These are phyloP conservation scores for Myathropa florea DNA, from an alignment of 2,888 invertebrate species.

Conservation along the genomic window DNA sequence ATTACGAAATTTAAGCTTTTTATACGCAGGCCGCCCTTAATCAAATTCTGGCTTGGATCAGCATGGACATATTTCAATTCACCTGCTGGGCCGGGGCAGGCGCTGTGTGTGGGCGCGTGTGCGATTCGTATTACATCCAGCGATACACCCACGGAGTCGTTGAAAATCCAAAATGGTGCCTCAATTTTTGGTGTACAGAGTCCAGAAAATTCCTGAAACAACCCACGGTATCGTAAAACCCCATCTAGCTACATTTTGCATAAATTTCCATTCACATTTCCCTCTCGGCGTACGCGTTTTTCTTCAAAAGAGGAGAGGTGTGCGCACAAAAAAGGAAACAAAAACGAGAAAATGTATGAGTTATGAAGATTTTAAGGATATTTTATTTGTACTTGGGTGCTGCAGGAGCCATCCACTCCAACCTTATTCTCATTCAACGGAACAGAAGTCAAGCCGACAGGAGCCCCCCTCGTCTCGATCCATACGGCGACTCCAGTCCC, in stretches of 20 bases:
- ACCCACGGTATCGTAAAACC: background rate
- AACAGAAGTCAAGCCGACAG: slow-evolving; percentile 41
- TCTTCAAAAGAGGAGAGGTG: background rate
- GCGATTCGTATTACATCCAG: too few relatives aligned
- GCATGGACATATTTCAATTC: slow-evolving; percentile 40
- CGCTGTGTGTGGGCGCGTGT: background rate
- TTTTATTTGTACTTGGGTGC: slow-evolving; percentile 57
- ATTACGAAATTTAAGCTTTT: slow-evolving; percentile 50
- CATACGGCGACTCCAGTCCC: background rate
- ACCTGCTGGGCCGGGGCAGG: slow-evolving; percentile 44
- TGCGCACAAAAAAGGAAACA: background rate
- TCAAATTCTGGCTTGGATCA: slow-evolving; percentile 37
- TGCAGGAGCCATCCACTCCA: slow-evolving; percentile 28
- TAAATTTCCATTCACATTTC: slow-evolving; percentile 54
- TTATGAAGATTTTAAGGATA: slow-evolving; percentile 67
- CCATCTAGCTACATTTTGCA: slow-evolving; percentile 54
- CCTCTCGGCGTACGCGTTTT: background rate
- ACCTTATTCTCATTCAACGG: slow-evolving; percentile 11
- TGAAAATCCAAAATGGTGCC: slow-evolving; percentile 16
- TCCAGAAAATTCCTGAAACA: slow-evolving; percentile 41
- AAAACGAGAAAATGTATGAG: slow-evolving; percentile 35
- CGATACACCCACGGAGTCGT: slow-evolving; percentile 27
- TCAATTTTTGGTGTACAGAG: background rate
- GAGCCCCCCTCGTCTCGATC: background rate
- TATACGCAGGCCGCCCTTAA: slow-evolving; percentile 40